phyloP scores from a whole-genome alignment of 1,140 invertebrate species.

The Trissolcus basalis region DNA sequence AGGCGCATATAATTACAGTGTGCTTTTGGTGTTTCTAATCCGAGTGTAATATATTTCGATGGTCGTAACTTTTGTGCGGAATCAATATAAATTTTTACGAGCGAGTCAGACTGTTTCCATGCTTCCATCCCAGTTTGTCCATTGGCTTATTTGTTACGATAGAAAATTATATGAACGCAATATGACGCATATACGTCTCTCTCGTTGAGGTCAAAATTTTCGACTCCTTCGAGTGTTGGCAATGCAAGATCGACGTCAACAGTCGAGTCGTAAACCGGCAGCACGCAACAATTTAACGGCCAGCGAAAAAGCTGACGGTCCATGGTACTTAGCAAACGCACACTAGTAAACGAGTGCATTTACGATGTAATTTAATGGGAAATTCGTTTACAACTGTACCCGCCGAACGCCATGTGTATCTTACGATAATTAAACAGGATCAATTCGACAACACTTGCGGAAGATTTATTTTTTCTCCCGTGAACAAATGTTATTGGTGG shows the following conservation, averaged over 20 bases:
- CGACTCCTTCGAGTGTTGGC: conserved; percentile 26
- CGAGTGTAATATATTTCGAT: conserved; percentile 27
- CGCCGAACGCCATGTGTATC: conserved; percentile 17
- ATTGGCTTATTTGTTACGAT: conserved; percentile 42
- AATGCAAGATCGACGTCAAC: conserved; percentile 26
- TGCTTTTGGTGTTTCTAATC: conserved; percentile 15
- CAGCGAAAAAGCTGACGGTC: conserved; percentile 50
- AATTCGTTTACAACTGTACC: conserved; percentile 33
- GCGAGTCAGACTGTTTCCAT: conserved; percentile 34
- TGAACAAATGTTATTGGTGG: conserved; percentile 4
- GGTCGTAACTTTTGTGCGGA: conserved; percentile 25
- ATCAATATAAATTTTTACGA: conserved; percentile 54
- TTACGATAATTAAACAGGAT: conserved; percentile 32
- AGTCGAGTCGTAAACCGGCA: conserved; percentile 37
- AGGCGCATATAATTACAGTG: conserved; percentile 18
- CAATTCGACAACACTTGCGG: conserved; percentile 30
- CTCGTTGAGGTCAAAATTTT: conserved; percentile 30
- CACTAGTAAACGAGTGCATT: conserved; percentile 37
- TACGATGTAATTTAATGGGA: conserved; percentile 50
- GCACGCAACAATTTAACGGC: conserved; percentile 33
- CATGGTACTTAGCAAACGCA: conserved; percentile 25
- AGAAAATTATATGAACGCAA: conserved; percentile 32
- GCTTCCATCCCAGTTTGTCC: conserved; percentile 38
- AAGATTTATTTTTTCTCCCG: conserved; percentile 19
- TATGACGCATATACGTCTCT: conserved; percentile 33